Percentiles rank a stretch among this genome's conserved stretches.
Conservation (phyloP, 1,140 invertebrate species). For the Drosophila setifemur region DNA sequence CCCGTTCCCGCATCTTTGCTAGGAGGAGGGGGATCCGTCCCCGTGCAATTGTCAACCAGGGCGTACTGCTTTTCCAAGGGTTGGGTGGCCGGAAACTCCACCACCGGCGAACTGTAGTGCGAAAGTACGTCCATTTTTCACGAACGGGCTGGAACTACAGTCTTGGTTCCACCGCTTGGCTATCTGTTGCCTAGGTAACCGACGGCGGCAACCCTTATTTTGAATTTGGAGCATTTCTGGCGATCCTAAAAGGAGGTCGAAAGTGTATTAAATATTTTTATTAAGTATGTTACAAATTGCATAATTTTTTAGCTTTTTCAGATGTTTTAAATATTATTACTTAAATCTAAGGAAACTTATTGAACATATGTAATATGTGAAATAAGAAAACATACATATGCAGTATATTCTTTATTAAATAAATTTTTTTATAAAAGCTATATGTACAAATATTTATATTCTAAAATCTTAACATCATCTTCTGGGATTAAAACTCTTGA, state of each 20-base stretch:
- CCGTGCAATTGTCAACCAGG: conserved; percentile 63
- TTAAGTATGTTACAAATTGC: background rate
- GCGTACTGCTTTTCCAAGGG: conserved; percentile 51
- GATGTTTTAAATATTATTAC: too few species aligned
- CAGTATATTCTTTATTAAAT: too few species aligned
- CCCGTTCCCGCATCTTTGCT: conserved; percentile 29
- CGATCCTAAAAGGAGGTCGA: background rate
- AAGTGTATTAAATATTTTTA: background rate
- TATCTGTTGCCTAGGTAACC: conserved; percentile 41
- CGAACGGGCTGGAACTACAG: background rate
- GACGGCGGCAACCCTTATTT: background rate
- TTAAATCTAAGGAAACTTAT: too few species aligned
- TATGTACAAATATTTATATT: too few species aligned
- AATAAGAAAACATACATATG: too few species aligned
- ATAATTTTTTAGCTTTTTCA: too few species aligned
- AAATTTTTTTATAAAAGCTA: too few species aligned
- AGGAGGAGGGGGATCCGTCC: conserved; percentile 63
- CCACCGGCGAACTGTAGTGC: conserved; percentile 65
- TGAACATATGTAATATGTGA: too few species aligned
- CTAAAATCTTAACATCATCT: too few species aligned
- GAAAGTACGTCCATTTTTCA: conserved; percentile 74
- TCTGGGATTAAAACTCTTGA: too few species aligned
- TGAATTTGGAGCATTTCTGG: background rate
- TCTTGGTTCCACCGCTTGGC: background rate
- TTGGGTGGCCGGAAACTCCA: conserved; percentile 67